These are phyloP conservation scores for Verasper variegatus DNA, from an alignment of 2,113 vertebrate species.

Conservation along the genomic window DNA sequence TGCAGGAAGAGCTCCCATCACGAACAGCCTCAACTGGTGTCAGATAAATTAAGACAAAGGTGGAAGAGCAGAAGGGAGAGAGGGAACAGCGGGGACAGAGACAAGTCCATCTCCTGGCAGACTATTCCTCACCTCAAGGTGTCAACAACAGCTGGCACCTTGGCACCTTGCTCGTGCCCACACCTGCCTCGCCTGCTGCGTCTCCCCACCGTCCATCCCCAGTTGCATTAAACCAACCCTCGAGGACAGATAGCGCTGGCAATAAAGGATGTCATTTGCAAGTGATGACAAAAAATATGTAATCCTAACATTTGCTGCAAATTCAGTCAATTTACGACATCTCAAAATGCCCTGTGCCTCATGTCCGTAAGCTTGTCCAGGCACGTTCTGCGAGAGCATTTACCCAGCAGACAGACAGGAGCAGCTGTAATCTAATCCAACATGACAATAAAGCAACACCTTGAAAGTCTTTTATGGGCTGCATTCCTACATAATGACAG, in stretches of 20 bases:
- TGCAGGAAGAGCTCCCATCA: slow-evolving; percentile 47
- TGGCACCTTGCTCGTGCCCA: slow-evolving; percentile 47
- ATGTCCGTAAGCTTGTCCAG: slow-evolving; percentile 3
- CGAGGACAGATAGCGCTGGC: not conserved
- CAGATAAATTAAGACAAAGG: slow-evolving; percentile 30
- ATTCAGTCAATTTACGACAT: not conserved
- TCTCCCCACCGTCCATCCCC: slow-evolving; percentile 12
- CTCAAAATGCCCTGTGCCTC: not conserved
- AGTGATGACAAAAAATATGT: not conserved
- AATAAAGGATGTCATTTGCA: not conserved
- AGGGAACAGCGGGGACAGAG: slow-evolving; percentile 55
- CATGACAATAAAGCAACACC: slow-evolving; percentile 42
- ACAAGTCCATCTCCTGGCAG: slow-evolving; percentile 59
- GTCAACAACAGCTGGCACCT: slow-evolving; percentile 67
- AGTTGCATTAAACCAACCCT: slow-evolving; percentile 26
- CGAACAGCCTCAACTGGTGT: slow-evolving; percentile 51
- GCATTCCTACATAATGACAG: slow-evolving; percentile 34
- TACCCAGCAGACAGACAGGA: slow-evolving; percentile 19
- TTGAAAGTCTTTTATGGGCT: slow-evolving; percentile 27
- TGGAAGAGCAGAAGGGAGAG: slow-evolving; percentile 4
- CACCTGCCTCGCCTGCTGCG: slow-evolving; percentile 53
- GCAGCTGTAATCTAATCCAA: slow-evolving; percentile 42
- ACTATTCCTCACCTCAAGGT: slow-evolving; percentile 66
- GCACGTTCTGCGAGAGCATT: slow-evolving; percentile 10
- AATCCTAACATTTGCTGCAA: not conserved